Percentiles rank a stretch among this genome's conserved stretches.
Conservation (phyloP, 2,113 vertebrate species). For the Mesembrinibis cayennensis region DNA sequence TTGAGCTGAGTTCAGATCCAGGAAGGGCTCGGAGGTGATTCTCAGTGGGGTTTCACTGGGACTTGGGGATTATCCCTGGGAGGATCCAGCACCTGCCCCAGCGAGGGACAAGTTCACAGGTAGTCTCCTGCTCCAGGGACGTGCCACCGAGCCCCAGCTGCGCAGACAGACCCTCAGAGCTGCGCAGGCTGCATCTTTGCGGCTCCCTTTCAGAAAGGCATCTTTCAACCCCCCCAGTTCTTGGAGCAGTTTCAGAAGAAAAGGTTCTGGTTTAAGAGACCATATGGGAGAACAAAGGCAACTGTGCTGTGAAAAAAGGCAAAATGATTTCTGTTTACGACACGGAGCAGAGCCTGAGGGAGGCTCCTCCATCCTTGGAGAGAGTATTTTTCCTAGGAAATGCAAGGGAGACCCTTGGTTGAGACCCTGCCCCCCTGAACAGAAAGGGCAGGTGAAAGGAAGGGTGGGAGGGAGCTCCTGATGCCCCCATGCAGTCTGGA, state of each 20-base stretch:
- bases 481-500: background rate
- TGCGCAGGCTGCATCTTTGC: background rate
- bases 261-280: slow-evolving; percentile 24
- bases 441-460: background rate
- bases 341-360: background rate
- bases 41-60: background rate
- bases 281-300: slow-evolving; percentile 39
- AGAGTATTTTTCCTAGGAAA: background rate
- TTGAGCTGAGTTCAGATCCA: background rate
- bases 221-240: background rate
- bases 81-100: slow-evolving; percentile 13
- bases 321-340: background rate
- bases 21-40: background rate
- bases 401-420: background rate
- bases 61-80: background rate
- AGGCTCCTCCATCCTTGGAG: background rate
- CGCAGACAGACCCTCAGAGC: background rate
- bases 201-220: background rate
- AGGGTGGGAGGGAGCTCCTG: background rate
- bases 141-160: background rate
- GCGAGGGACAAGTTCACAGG: background rate
- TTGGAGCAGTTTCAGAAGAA: slow-evolving; percentile 42
- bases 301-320: background rate
- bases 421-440: background rate
- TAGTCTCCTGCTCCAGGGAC: background rate